phyloP scores from a whole-genome alignment of 2,797 vertebrate species.

The Vultur gryphus region DNA sequence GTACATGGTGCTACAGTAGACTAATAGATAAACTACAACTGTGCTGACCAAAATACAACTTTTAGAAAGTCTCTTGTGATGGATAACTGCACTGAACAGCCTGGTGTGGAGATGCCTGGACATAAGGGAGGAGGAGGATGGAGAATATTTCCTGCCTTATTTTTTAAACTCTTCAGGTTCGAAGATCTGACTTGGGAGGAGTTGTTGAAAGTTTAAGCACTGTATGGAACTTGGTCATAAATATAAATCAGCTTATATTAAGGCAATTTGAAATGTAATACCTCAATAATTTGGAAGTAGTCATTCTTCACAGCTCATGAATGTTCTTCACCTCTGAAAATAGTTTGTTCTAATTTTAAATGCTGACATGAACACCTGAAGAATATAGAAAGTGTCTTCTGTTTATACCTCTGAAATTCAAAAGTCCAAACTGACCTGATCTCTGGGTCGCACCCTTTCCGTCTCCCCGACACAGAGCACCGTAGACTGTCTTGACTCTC shows the following conservation, averaged over 20 bases:
- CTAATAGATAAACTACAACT: accelerated
- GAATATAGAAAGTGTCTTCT: not conserved
- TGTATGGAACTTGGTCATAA: not conserved
- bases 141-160: not conserved
- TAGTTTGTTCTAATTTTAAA: conserved; percentile 22
- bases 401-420: not conserved
- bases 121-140: not conserved
- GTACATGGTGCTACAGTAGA: accelerated
- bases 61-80: not conserved
- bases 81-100: not conserved
- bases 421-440: not conserved
- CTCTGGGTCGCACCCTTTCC: not conserved
- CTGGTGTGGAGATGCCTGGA: not conserved
- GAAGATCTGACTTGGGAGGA: not conserved
- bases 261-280: conserved; percentile 34
- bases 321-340: conserved; percentile 32
- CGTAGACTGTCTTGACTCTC: not conserved
- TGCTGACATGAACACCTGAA: not conserved
- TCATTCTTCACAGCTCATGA: conserved; percentile 43
- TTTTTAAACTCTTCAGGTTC: not conserved
- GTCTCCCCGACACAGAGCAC: accelerated
- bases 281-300: conserved; percentile 35
- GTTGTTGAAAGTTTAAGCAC: not conserved
- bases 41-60: not conserved
- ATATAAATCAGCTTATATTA: conserved; percentile 29